A percentile compares a stretch with the other conserved stretches of the same genome.
These are phyloP conservation scores for Microcaecilia unicolor DNA, from an alignment of 2,797 vertebrate genomes.

Conservation along the genomic window DNA sequence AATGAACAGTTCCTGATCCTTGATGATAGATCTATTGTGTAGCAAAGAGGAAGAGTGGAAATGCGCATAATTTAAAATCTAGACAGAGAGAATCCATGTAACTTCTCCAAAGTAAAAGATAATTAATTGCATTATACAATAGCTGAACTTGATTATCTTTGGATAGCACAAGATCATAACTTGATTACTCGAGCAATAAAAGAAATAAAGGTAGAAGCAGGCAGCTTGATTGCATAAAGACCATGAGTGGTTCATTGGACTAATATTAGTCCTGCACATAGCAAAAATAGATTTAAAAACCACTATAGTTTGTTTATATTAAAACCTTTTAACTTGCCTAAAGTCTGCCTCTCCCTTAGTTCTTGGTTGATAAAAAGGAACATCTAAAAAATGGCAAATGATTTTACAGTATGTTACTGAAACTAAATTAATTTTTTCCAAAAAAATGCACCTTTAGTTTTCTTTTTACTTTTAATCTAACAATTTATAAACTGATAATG, in stretches of 20 bases:
- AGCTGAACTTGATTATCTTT: neutral
- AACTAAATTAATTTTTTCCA: no score
- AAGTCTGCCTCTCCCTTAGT: no score
- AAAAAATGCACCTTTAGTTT: no score
- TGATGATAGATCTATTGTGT: no score
- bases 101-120: neutral
- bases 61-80: neutral
- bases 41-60: no score
- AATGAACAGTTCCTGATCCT: no score
- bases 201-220: constrained; percentile 1
- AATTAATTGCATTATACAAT: constrained; percentile 9
- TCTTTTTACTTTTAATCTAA: no score
- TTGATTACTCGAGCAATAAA: constrained; percentile 7
- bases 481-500: no score
- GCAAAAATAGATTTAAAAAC: neutral
- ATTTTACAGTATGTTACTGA: no score
- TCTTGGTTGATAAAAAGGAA: no score
- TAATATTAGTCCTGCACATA: neutral
- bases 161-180: neutral
- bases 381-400: neutral
- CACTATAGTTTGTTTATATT: neutral
- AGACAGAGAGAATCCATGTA: neutral
- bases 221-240: neutral
- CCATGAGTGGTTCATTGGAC: neutral
- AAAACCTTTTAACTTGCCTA: no score